A percentile compares a stretch with the other conserved stretches of the same genome.
These are phyloP conservation scores for Ptychoptera contaminata DNA, from an alignment of 2,888 invertebrate species.

Conservation along the genomic window DNA sequence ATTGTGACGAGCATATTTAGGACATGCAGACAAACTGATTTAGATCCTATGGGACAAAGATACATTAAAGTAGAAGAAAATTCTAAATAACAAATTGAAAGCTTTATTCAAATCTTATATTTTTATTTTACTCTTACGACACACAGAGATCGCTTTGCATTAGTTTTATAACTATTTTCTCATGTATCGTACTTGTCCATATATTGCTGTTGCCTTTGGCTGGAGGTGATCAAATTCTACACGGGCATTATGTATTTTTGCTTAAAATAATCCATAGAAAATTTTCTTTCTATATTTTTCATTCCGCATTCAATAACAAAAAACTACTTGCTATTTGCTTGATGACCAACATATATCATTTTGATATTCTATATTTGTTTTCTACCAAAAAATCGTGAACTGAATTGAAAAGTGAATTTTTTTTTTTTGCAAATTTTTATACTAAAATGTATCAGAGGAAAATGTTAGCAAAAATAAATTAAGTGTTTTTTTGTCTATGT, in stretches of 20 bases:
- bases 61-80: neutral
- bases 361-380: constrained; percentile 15
- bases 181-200: too few species aligned
- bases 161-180: too few species aligned
- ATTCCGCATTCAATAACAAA: too few species aligned
- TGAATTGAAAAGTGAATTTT: constrained; percentile 13
- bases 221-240: too few species aligned
- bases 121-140: constrained; percentile 1
- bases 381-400: constrained; percentile 10
- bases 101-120: constrained; percentile 4
- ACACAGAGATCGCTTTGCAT: neutral
- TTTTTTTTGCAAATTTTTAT: too few species aligned
- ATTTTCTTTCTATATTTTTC: too few species aligned
- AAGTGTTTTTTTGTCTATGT: too few species aligned
- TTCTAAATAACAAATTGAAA: constrained; percentile 10
- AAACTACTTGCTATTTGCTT: constrained; percentile 2
- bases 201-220: too few species aligned
- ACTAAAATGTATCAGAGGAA: neutral
- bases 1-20: constrained; percentile 5
- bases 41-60: constrained; percentile 10
- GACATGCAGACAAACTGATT: constrained; percentile 13
- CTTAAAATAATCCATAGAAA: too few species aligned
- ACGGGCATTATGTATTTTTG: too few species aligned
- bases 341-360: constrained; percentile 14
- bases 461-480: too few species aligned